These are phyloP conservation scores for Acanthosepion pharaonis DNA, from an alignment of 2,888 invertebrate genomes.

Conservation along the genomic window DNA sequence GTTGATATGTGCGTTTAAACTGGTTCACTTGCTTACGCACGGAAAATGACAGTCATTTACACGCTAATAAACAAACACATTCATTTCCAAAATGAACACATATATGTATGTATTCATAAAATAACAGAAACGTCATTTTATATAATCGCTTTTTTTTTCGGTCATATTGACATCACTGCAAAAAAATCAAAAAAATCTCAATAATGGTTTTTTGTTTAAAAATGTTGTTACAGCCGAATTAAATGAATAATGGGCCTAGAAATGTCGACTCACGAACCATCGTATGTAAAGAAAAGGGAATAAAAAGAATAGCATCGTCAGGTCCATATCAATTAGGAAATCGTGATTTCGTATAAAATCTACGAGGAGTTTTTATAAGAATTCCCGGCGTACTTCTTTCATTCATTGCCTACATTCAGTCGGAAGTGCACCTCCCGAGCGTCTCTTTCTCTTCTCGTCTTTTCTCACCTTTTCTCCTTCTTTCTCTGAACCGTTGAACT, in stretches of 20 bases:
- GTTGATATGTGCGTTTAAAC: background rate
- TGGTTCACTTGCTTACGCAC: background rate
- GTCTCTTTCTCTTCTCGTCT: background rate
- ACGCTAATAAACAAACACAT: background rate
- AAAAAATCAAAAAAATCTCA: background rate
- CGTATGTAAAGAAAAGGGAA: slow-evolving; percentile 12
- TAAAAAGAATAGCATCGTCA: background rate
- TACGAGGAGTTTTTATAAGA: background rate
- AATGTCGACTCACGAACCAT: slow-evolving; percentile 13
- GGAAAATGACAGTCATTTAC: background rate
- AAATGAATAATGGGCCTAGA: background rate
- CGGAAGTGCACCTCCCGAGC: background rate
- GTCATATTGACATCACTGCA: background rate
- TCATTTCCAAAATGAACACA: background rate
- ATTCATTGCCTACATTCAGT: slow-evolving; percentile 33
- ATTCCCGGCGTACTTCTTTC: background rate
- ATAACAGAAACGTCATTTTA: background rate
- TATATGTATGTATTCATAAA: background rate
- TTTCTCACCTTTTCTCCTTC: no score
- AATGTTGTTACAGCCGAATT: slow-evolving; percentile 13
- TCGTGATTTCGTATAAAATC: slow-evolving; percentile 3
- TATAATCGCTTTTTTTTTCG: background rate
- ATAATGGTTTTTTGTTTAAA: background rate
- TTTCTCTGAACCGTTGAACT: no score
- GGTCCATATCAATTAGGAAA: slow-evolving; percentile 33